Base-by-base conservation (phyloP, 1,140 invertebrate genomes). In the Ooceraea biroi region DNA sequence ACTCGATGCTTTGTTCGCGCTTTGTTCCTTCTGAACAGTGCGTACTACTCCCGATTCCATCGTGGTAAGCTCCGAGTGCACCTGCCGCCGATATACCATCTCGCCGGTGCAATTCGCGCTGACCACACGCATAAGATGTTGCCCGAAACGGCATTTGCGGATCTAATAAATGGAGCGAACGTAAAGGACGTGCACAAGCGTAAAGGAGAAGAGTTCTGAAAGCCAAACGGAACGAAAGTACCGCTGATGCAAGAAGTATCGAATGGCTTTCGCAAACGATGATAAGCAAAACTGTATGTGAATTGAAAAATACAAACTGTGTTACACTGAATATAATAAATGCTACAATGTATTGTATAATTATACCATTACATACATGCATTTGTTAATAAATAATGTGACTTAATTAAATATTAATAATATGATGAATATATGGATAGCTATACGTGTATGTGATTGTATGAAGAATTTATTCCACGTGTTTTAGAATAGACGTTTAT, bases 1-100 rank as follows among this genome's bases (percentile, higher is more conserved):
- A 66, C 36, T 77, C 60, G 8, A 36, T 44, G 73, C 73, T 65
- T 77, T 74, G 55, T 77, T 77, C 14, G 52, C 66, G 30, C 48
- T 77, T 77, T 77, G 48, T 77, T 77, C 61, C n/a, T 77, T 77
- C 61, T 14, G 22, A 46, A 14, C 74, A 27, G 44, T 48, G 73
- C 25, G 25, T 17, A 63, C 27, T 17, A 63, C 27, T 41, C 30
- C 30, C 46, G 48, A 44, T 77, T 77, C 66, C 66, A 77, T 36
- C 36, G 25, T 22, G 19, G 48, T 14, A 14, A 66, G 61, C 74
- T 65, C 27, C 60, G 60, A 77, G 50, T 41, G 61, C 74, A 77
- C 10, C 46, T 66, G 61, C 30, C 48, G 30, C 61, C 46, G 19
- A 66, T 66, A 77, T 77, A 46, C 7, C 17, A 48, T 66, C 61